These are phyloP conservation scores for Enteromius afrohamiltoni DNA, from an alignment of 2,797 vertebrate genomes.

Conservation along the genomic window DNA sequence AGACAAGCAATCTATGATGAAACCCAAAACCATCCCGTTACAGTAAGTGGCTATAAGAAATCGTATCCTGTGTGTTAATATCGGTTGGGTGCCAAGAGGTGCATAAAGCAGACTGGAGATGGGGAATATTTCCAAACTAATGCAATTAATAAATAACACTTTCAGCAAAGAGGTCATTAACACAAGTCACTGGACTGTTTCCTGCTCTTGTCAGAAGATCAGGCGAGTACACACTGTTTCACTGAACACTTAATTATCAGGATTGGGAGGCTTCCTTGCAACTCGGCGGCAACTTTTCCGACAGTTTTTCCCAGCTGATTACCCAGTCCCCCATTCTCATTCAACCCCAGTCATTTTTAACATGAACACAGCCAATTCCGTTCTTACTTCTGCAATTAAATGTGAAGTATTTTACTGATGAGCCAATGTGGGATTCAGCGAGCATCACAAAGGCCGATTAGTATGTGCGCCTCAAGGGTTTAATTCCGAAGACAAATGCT, in stretches of 20 bases:
- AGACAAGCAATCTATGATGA: slow-evolving; percentile 52
- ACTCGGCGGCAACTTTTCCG: slow-evolving; percentile 55
- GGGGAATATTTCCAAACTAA: slow-evolving; percentile 48
- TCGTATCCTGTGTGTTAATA: slow-evolving; percentile 59
- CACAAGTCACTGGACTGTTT: slow-evolving; percentile 64
- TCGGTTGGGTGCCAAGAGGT: slow-evolving; percentile 47
- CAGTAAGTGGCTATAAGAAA: slow-evolving; percentile 60
- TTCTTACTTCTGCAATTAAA: slow-evolving; percentile 63
- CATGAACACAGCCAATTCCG: slow-evolving; percentile 64
- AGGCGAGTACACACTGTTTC: slow-evolving; percentile 48
- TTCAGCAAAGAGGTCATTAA: slow-evolving; percentile 67
- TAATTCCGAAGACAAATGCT: slow-evolving; percentile 66
- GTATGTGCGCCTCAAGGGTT: slow-evolving; percentile 70
- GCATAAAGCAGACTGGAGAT: slow-evolving; percentile 57
- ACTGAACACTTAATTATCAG: slow-evolving; percentile 57
- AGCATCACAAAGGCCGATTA: slow-evolving; percentile 62
- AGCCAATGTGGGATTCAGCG: slow-evolving; percentile 64
- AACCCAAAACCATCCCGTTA: slow-evolving; percentile 62
- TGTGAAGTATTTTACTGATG: slow-evolving; percentile 68
- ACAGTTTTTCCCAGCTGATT: slow-evolving; percentile 58
- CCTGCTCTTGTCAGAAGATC: slow-evolving; percentile 61
- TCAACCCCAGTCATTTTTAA: slow-evolving; percentile 60
- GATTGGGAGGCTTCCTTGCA: slow-evolving; percentile 52
- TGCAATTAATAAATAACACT: slow-evolving; percentile 66
- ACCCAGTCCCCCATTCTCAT: slow-evolving; percentile 35